A percentile compares a stretch with the other conserved stretches of the same genome.
phyloP scores from a whole-genome alignment of 2,113 vertebrate species.

The Nothocercus julius region DNA sequence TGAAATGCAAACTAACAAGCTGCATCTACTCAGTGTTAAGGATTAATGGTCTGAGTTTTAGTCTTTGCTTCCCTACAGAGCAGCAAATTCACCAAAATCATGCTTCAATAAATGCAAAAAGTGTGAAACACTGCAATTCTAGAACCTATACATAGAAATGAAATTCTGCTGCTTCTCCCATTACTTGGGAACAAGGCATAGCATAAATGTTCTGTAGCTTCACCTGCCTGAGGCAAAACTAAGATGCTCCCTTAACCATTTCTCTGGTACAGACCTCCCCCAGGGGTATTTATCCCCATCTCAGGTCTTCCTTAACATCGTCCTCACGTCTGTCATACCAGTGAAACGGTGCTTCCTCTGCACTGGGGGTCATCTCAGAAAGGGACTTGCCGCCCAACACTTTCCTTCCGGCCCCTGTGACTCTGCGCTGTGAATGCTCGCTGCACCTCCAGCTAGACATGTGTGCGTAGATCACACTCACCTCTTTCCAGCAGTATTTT shows the following conservation, averaged over 20 bases:
- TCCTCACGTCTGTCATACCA: rapidly evolving
- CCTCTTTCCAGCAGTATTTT: no score
- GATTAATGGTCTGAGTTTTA: conserved; percentile 41
- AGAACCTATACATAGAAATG: background rate
- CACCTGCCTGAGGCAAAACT: rapidly evolving
- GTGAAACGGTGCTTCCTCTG: background rate
- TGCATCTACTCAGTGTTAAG: conserved; percentile 34
- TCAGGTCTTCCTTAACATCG: background rate
- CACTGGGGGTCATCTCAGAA: rapidly evolving
- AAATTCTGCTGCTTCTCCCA: background rate
- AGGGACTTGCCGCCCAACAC: rapidly evolving
- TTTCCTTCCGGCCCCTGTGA: rapidly evolving
- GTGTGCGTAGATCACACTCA: rapidly evolving
- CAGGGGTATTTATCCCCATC: background rate
- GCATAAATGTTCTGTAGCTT: background rate
- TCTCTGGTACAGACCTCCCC: rapidly evolving
- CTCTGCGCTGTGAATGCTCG: rapidly evolving
- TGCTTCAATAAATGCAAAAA: background rate
- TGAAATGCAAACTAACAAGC: conserved; percentile 34
- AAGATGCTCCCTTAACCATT: background rate
- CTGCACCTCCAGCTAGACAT: rapidly evolving
- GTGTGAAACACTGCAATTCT: rapidly evolving
- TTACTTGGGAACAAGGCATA: no score
- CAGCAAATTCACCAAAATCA: background rate
- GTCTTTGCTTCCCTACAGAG: conserved; percentile 13